Evolutionary conservation across 2,113 vertebrate species (phyloP), one percentile per base, ranked within the genome.

Genomic region (Thinocorus orbignyianus): DNA sequence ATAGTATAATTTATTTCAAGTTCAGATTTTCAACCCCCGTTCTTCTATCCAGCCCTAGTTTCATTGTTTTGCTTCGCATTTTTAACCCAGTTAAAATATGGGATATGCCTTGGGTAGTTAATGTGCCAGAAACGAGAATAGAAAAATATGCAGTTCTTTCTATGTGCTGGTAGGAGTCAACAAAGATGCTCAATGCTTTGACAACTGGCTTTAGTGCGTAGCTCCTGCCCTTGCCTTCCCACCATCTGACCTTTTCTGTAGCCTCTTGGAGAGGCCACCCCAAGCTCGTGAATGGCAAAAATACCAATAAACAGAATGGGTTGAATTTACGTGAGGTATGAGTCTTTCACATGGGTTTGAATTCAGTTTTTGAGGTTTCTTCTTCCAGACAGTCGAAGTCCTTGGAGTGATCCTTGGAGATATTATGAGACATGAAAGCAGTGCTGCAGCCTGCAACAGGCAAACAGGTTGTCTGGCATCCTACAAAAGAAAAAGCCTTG

Each of bases 271-370:
- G 68, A 52, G 44, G 35, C 10, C 24, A 14, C 52, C 15, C 26
- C 62, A 39, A 23, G 17, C 23, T 42, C 35, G 28, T 26, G 28
- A 65, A 16, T 5, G 3, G 26, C 11, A 6, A 42, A n/a, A 62
- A 69, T 41, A 20, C n/a, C 25, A 7, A 26, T 4, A 7, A 5
- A 9, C 17, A 35, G 68, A 16, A 28, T 1, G 37, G 18, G 17
- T 2, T 74, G n/a, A 19, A 70, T 71, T 52, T 23, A 35, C 6
- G 1, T 3, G 5, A 7, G 11, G 11, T 8, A 2, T 12, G 28
- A 91, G 65, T 11, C 39, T 52, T 49, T 49, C 11, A 3, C 0
- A 1, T 28, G 62, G 44, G 20, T 49, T 81, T 58, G 10, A 81
- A 65, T 31, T 58, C 31, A 23, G 22, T 3, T 26, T 64, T 52